Conservation (phyloP, 2,888 invertebrate species). For the Napeogenes inachia region DNA sequence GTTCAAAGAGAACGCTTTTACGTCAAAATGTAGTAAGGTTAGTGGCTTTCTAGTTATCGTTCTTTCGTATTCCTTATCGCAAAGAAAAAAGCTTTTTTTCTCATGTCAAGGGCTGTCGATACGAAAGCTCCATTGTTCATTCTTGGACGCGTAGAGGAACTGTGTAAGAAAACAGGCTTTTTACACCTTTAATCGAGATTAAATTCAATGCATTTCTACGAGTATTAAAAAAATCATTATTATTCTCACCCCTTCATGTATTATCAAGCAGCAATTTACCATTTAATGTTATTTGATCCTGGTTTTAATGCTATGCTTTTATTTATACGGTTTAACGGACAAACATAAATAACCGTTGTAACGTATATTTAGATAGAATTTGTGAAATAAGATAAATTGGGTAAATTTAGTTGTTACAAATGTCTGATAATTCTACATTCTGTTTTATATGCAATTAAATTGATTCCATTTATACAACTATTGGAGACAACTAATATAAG, state of each 20-base stretch:
- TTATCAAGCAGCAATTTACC: not conserved
- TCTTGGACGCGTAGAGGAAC: constrained; percentile 33
- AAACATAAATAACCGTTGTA: not conserved
- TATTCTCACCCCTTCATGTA: constrained; percentile 5
- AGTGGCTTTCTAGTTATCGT: constrained; percentile 42
- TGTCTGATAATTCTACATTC: too few species aligned
- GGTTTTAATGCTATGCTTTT: not conserved
- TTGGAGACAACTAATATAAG: too few species aligned
- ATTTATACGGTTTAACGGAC: not conserved
- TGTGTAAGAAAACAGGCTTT: constrained; percentile 27
- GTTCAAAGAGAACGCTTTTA: constrained; percentile 43
- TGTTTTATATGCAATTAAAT: too few species aligned
- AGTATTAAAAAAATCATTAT: constrained; percentile 5
- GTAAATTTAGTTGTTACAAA: too few species aligned
- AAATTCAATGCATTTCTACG: constrained; percentile 30
- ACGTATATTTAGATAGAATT: not conserved
- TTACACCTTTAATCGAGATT: constrained; percentile 23
- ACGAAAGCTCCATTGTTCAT: constrained; percentile 65
- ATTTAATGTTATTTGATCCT: constrained; percentile 3
- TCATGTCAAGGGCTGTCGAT: constrained; percentile 68
- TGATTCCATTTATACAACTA: too few species aligned
- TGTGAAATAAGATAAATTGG: too few species aligned
- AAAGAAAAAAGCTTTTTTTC: constrained; percentile 70
- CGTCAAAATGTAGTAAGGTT: constrained; percentile 40
- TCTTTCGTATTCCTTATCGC: constrained; percentile 59